A percentile compares a stretch with the other conserved stretches of the same genome.
Evolutionary conservation across 2,797 vertebrate species (phyloP).

Genomic region (Parauchenoglanis punctatus): DNA sequence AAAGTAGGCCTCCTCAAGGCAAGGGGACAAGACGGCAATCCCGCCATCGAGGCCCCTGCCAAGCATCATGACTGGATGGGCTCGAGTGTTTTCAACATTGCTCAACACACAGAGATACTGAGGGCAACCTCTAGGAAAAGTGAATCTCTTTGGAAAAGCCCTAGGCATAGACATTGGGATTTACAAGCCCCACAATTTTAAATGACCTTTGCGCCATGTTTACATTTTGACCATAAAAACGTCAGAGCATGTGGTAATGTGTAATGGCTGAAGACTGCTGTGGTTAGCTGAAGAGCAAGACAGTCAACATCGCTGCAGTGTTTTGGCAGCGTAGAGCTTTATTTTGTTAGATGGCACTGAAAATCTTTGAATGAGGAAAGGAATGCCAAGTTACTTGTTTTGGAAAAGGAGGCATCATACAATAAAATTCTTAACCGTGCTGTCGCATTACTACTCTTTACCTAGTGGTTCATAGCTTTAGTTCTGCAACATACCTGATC

Average conservation of each 20-base stretch:
- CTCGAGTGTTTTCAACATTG: not conserved
- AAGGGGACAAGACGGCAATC: slow-evolving; percentile 55
- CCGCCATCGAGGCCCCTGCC: slow-evolving; percentile 52
- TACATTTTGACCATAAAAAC: not conserved
- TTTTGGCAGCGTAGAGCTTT: not conserved
- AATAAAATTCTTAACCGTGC: not conserved
- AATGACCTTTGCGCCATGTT: slow-evolving; percentile 2
- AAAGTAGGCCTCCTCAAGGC: slow-evolving; percentile 59
- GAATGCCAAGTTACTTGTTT: not conserved
- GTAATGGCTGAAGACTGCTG: slow-evolving; percentile 12
- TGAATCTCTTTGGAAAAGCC: not conserved
- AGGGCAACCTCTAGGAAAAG: too few relatives aligned
- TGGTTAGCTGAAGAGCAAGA: slow-evolving; percentile 5
- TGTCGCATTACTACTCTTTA: not conserved
- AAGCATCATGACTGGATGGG: slow-evolving; percentile 10
- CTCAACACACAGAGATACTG: not conserved
- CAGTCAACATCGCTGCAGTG: not conserved
- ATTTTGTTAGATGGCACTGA: not conserved
- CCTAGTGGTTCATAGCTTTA: not conserved
- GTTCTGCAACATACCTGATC: not conserved
- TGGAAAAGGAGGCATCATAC: not conserved
- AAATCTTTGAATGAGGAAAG: not conserved
- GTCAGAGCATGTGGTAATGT: not conserved
- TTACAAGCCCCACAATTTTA: not conserved
- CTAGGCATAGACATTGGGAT: not conserved